phyloP scores from a whole-genome alignment of 1,140 invertebrate genomes.

The Temnothorax longispinosus region DNA sequence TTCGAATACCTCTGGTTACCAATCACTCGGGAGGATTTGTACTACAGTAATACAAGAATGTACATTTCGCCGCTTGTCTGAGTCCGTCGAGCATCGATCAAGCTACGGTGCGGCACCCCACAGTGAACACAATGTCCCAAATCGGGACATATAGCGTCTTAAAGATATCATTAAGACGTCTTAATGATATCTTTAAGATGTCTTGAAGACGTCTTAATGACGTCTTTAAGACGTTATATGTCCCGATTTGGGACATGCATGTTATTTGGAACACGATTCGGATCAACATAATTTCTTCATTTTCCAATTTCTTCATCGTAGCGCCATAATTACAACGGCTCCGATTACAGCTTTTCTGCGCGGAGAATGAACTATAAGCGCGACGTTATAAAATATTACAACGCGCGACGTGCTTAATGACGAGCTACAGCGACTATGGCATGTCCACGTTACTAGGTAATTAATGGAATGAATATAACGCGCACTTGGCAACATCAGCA shows the following conservation, averaged over 20 bases:
- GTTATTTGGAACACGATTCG: not conserved
- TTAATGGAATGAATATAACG: conserved; percentile 71
- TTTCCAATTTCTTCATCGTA: not conserved
- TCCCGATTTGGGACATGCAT: no score
- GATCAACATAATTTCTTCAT: not conserved
- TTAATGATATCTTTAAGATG: no score
- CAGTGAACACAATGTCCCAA: no score
- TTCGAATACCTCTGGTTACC: conserved; percentile 45
- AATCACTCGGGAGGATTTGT: conserved; percentile 68
- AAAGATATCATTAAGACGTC: no score
- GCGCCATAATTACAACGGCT: conserved; percentile 1
- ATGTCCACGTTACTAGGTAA: conserved; percentile 50
- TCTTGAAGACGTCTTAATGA: no score
- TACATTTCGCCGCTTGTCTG: not conserved
- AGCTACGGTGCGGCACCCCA: no score
- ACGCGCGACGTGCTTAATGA: conserved; percentile 30
- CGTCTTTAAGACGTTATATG: no score
- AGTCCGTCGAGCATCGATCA: not conserved
- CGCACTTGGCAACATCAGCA: conserved; percentile 33
- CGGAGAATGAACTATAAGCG: not conserved
- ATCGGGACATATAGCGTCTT: no score
- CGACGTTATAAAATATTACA: conserved; percentile 18
- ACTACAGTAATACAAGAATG: conserved; percentile 64
- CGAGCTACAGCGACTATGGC: conserved; percentile 29
- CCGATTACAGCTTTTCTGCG: not conserved